Conservation (phyloP, 2,888 invertebrate genomes). For the Scaptomyza parva region DNA sequence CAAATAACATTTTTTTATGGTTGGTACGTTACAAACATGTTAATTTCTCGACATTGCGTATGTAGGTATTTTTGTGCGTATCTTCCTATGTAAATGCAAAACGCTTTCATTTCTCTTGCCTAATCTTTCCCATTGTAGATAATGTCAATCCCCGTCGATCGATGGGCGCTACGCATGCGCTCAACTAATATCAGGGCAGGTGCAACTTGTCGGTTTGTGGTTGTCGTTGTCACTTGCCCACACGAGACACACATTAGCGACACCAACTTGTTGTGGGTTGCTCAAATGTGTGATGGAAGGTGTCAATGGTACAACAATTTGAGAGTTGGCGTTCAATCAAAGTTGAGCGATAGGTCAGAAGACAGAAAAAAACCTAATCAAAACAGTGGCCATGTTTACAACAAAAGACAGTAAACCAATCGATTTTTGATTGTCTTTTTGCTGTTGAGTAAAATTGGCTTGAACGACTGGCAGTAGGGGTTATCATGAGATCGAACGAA, state of each 20-base stretch:
- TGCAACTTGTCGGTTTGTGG: constrained; percentile 26
- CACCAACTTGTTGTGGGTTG: constrained; percentile 25
- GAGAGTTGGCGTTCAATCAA: constrained; percentile 35
- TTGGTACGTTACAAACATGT: constrained; percentile 52
- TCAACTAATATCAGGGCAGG: constrained; percentile 21
- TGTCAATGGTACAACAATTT: constrained; percentile 56
- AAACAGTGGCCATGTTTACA: constrained; percentile 33
- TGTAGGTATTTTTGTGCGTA: constrained; percentile 5
- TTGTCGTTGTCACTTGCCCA: constrained; percentile 57
- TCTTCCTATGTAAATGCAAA: constrained; percentile 56
- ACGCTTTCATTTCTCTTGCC: constrained; percentile 62
- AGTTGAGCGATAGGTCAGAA: constrained; percentile 29
- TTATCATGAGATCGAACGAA: constrained; percentile 27
- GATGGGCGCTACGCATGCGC: constrained; percentile 61
- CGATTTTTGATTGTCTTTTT: constrained; percentile 20
- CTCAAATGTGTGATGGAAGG: constrained; percentile 31
- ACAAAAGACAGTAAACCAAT: constrained; percentile 42
- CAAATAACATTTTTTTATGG: constrained; percentile 21
- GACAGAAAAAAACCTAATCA: constrained; percentile 1
- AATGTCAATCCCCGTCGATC: constrained; percentile 30
- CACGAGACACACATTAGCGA: constrained; percentile 48
- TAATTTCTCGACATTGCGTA: constrained; percentile 59
- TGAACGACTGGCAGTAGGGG: constrained; percentile 32
- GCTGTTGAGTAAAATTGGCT: constrained; percentile 22
- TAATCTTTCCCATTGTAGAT: neutral